phyloP scores from a whole-genome alignment of 2,888 invertebrate genomes.

The Drosophila longiperda region DNA sequence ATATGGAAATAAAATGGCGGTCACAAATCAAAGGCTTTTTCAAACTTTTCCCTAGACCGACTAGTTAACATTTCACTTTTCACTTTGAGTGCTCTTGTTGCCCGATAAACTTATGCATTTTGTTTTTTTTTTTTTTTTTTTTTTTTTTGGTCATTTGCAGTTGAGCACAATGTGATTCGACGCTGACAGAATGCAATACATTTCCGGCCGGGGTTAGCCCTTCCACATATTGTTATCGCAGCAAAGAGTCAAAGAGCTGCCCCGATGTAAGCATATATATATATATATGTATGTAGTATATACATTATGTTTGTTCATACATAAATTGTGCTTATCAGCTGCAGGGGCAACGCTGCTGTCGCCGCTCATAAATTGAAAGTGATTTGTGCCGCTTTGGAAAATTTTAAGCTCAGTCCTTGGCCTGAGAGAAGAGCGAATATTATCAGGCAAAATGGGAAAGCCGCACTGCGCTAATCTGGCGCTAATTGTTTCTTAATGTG shows the following conservation, averaged over 20 bases:
- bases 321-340: constrained; percentile 37
- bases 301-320: neutral
- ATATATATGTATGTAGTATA: neutral
- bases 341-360: constrained; percentile 34
- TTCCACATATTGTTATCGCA: constrained; percentile 44
- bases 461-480: constrained; percentile 61
- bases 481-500: constrained; percentile 78
- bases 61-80: constrained; percentile 76
- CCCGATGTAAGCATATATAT: neutral
- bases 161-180: constrained; percentile 23
- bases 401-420: constrained; percentile 22
- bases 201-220: constrained; percentile 54
- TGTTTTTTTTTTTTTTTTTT: constrained; percentile 26
- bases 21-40: constrained; percentile 69
- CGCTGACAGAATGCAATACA: constrained; percentile 20
- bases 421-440: constrained; percentile 15
- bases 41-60: constrained; percentile 59
- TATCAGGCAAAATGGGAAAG: constrained; percentile 43
- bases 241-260: constrained; percentile 15
- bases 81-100: constrained; percentile 69
- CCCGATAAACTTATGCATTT: constrained; percentile 58
- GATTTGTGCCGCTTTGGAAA: constrained; percentile 50
- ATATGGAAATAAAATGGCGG: constrained; percentile 41
- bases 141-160: constrained; percentile 39
- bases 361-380: constrained; percentile 68